Evolutionary conservation across 2,888 invertebrate species (phyloP).

Genomic region (Hanleya hanleyi): DNA sequence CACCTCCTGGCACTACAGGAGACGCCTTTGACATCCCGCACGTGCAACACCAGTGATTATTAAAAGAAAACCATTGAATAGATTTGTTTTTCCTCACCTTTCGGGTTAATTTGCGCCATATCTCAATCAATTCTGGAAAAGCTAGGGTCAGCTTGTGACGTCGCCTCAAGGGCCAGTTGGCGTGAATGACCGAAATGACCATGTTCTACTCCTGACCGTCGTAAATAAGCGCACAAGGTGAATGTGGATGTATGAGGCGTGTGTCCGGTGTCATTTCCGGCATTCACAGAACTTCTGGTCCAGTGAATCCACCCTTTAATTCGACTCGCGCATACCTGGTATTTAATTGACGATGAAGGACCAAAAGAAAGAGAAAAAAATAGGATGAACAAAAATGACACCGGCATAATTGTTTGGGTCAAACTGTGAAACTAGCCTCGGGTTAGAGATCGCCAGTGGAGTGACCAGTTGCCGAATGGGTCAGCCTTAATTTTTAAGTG

Average conservation of each 20-base stretch:
- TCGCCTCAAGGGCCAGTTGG: not conserved
- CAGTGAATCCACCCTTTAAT: not conserved
- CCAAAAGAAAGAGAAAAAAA: slow-evolving; percentile 1
- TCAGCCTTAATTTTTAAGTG: no score
- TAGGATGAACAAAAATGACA: not conserved
- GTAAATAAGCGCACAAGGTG: not conserved
- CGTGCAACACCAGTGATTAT: no score
- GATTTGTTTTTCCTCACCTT: not conserved
- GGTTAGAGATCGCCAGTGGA: not conserved
- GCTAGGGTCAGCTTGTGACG: not conserved
- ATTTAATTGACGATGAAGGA: slow-evolving; percentile 5
- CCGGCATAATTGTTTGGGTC: not conserved
- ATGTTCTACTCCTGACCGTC: not conserved
- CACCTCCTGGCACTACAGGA: not conserved
- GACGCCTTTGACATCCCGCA: no score
- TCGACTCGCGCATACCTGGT: not conserved
- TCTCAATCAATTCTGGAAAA: slow-evolving; percentile 2
- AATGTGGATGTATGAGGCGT: not conserved
- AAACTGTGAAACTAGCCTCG: not conserved
- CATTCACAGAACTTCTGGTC: not conserved
- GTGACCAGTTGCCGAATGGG: no score
- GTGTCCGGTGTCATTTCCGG: not conserved
- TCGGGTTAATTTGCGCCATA: slow-evolving; percentile 1
- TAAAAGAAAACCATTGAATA: not conserved
- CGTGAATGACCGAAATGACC: not conserved